Percentiles rank a stretch among this genome's conserved stretches.
Evolutionary conservation across 2,797 vertebrate species (phyloP).

Genomic region (Hydrophis major): DNA sequence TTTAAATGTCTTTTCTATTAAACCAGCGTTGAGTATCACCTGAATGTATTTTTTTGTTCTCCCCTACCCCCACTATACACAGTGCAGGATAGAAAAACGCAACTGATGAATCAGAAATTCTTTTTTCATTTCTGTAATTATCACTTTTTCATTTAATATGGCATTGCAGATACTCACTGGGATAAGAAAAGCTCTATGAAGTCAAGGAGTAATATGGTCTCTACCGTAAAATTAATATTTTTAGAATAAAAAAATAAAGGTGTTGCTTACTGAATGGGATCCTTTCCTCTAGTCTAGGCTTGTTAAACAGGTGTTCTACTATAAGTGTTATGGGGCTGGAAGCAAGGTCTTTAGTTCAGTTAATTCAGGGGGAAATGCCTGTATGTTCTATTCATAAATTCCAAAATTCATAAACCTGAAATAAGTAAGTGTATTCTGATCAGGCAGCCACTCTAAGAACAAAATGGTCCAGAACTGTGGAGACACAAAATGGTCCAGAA

Average conservation of each 20-base stretch:
- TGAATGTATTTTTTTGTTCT: neutral
- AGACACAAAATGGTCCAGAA: neutral
- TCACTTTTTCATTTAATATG: neutral
- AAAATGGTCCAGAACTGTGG: too few relatives aligned
- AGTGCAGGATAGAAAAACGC: neutral
- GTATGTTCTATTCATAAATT: neutral
- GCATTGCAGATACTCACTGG: slow-evolving; percentile 12
- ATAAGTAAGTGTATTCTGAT: neutral
- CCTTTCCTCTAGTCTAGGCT: fast-evolving
- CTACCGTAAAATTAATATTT: slow-evolving; percentile 4
- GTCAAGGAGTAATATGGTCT: slow-evolving; percentile 15
- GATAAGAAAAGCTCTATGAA: slow-evolving; percentile 14
- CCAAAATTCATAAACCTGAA: neutral
- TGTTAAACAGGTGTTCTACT: fast-evolving
- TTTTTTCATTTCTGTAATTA: neutral
- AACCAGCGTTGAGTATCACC: slow-evolving; percentile 22
- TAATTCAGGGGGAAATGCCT: neutral
- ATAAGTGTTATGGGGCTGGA: neutral
- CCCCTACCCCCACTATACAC: neutral
- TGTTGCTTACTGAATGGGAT: slow-evolving; percentile 6
- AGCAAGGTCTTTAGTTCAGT: neutral
- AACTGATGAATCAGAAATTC: slow-evolving; percentile 7
- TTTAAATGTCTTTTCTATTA: slow-evolving; percentile 12
- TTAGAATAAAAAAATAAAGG: neutral
- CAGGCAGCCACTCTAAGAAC: neutral